A percentile compares a stretch with the other conserved stretches of the same genome.
These are phyloP conservation scores for Mesocricetus auratus DNA, from an alignment of 2,113 vertebrate species.

Conservation along the genomic window DNA sequence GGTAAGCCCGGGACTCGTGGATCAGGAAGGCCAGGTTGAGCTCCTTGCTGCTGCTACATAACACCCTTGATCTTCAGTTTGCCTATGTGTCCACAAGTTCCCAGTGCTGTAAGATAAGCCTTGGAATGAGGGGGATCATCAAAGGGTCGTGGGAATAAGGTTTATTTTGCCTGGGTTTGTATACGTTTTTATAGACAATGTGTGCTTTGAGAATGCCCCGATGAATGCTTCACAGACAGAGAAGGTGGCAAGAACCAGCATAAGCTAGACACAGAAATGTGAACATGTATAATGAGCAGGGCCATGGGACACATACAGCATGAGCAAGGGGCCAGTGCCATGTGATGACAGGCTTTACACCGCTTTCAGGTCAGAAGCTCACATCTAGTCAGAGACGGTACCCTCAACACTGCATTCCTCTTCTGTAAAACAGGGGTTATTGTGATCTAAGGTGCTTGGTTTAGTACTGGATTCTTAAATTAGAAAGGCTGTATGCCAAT, in stretches of 20 bases:
- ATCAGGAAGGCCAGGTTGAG: neutral
- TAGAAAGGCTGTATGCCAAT: neutral
- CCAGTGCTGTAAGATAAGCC: neutral
- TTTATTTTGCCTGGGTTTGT: neutral
- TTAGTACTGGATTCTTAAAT: neutral
- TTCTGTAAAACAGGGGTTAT: neutral
- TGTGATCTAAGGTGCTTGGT: neutral
- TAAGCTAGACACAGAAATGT: neutral
- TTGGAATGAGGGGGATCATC: neutral
- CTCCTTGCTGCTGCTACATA: neutral
- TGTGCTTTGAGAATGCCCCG: neutral
- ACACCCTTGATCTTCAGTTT: neutral
- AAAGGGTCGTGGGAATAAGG: neutral
- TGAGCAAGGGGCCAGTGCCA: rapidly evolving
- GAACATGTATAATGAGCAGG: too few species aligned
- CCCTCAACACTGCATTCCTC: neutral
- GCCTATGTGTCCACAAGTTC: neutral
- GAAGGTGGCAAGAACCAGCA: neutral
- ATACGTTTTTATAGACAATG: neutral
- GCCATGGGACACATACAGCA: too few species aligned
- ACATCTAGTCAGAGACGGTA: neutral
- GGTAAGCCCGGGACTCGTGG: neutral
- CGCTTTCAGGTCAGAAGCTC: neutral
- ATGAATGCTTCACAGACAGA: neutral
- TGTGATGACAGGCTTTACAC: neutral